Evolutionary conservation across 2,888 invertebrate species (phyloP), one percentile per base, ranked within the genome.

Genomic region (Dorcus parallelipipedus): DNA sequence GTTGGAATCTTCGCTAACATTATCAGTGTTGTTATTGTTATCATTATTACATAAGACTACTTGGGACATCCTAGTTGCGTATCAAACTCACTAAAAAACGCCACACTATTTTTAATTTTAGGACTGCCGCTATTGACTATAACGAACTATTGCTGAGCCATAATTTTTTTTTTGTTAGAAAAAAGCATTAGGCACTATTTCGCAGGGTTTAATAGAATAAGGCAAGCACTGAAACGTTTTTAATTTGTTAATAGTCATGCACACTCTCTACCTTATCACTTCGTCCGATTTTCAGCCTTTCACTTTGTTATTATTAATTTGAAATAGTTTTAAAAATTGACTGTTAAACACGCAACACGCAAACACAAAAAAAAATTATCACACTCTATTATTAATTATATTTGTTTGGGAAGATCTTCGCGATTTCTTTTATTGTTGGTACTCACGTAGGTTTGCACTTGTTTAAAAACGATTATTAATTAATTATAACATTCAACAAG

Each of bases 1-100:
- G 81, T 88, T 90, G 79, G 90, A 90, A 82, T 91, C 90, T 78
- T 91, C 90, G 84, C 90, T 90, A 78, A 86, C 88, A 84, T 89
- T 91, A 83, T 91, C 90, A 75, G 85, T 86, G 73, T 85, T 86
- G 73, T 86, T 86, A 79, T 86, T 86, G 79, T 83, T 86, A 77
- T 86, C 82, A 75, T 84, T 83, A 75, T 86, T 84, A 78, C 87
- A 88, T 66, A 89, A 83, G 81, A 87, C 88, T 81, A 89, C 83
- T 79, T 88, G 87, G 67, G 89, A 89, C 88, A 89, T 87, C 77
- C 79, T 82, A 55, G 45, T 9, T 23, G 23, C 20, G 9, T 45
- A 45, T 45, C 20, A 45, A 20, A 40, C 41, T 43, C 49, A 38
- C 49, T 43, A 58, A 49, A 20, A 26, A 33, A 53, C 48, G 45